Percentiles rank a stretch among this genome's conserved stretches.
phyloP scores from a whole-genome alignment of 2,113 vertebrate species.

The Bagarius yarrelli region DNA sequence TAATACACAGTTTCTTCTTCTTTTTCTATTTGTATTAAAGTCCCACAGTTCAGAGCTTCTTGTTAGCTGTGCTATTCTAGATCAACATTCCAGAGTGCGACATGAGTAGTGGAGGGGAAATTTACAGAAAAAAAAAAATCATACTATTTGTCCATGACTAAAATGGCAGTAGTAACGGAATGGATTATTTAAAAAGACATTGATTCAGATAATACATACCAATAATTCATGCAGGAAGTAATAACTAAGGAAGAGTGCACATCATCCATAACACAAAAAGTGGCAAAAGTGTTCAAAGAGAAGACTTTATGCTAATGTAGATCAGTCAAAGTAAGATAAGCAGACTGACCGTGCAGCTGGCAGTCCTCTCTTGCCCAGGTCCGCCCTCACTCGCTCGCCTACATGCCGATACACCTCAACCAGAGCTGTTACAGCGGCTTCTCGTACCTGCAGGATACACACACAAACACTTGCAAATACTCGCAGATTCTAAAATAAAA shows the following conservation, averaged over 20 bases:
- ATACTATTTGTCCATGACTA: background rate
- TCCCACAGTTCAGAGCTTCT: background rate
- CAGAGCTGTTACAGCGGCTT: conserved; percentile 79
- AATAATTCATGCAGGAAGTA: background rate
- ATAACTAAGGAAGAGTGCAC: background rate
- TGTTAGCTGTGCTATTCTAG: no score
- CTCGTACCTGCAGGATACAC: conserved; percentile 80
- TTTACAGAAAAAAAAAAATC: background rate
- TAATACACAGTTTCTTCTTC: background rate
- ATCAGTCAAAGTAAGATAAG: background rate
- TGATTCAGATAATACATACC: background rate
- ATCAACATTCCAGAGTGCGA: background rate
- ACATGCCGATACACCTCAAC: conserved; percentile 92
- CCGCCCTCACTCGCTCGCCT: conserved; percentile 83
- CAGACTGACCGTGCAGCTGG: conserved; percentile 81
- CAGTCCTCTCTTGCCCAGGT: conserved; percentile 85
- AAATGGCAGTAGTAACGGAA: background rate
- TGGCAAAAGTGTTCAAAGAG: background rate
- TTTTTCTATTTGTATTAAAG: no score
- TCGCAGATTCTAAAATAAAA: background rate
- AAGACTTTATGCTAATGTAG: background rate
- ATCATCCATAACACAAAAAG: background rate
- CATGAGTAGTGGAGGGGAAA: background rate
- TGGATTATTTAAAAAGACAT: background rate
- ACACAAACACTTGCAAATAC: conserved; percentile 27